phyloP scores from a whole-genome alignment of 1,140 invertebrate species.

The Pogonomyrmex barbatus region DNA sequence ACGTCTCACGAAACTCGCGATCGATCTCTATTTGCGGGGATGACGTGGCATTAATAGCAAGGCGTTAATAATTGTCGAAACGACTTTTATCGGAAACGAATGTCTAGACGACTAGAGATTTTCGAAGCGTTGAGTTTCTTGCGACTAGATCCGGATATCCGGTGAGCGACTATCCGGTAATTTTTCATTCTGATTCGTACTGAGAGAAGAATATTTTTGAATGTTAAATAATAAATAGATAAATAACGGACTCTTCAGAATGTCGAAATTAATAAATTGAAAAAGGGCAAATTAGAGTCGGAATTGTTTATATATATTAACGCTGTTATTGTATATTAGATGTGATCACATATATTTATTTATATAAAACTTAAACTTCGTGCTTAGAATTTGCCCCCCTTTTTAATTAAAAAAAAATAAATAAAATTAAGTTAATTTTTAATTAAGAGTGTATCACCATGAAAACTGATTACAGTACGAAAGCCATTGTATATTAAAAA shows the following conservation, averaged over 20 bases:
- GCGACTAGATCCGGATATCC: not conserved
- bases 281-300: too few species aligned
- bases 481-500: not conserved
- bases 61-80: not conserved
- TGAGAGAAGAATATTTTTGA: not conserved
- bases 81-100: not conserved
- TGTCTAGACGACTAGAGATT: slow-evolving; percentile 4
- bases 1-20: not conserved
- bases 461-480: not conserved
- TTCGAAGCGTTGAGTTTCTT: not conserved
- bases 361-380: too few species aligned
- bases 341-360: too few species aligned
- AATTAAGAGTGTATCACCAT: not conserved
- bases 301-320: too few species aligned
- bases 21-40: slow-evolving; percentile 16
- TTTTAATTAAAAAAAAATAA: too few species aligned
- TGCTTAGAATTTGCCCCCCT: too few species aligned
- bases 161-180: not conserved
- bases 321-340: too few species aligned
- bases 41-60: slow-evolving; percentile 27
- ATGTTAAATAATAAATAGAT: too few species aligned
- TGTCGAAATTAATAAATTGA: too few species aligned
- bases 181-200: not conserved
- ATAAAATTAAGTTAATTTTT: too few species aligned
- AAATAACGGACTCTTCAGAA: too few species aligned